These are phyloP conservation scores for Hyposmocoma kahamanoa DNA, from an alignment of 1,140 invertebrate genomes.

Conservation along the genomic window DNA sequence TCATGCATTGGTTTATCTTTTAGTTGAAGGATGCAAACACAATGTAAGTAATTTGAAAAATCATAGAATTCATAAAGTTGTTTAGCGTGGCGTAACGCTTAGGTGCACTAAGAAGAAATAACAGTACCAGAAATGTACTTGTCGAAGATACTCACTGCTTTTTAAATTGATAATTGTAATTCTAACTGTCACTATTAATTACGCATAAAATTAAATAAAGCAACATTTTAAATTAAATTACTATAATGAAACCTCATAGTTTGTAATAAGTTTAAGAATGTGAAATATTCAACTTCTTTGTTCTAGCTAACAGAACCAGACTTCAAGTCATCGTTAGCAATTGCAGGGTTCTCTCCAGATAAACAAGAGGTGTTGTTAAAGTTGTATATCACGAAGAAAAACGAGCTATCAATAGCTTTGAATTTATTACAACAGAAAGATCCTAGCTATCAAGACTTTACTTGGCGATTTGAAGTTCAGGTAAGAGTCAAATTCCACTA, in stretches of 20 bases:
- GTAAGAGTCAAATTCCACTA: conserved; percentile 18
- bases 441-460: conserved; percentile 46
- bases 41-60: conserved; percentile 64
- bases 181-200: no score
- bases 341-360: conserved; percentile 55
- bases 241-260: no score
- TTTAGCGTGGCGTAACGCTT: no score
- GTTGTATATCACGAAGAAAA: conserved; percentile 50
- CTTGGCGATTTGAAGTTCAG: conserved; percentile 64
- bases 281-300: no score
- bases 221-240: not conserved
- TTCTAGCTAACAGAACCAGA: conserved; percentile 58
- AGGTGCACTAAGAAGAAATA: no score
- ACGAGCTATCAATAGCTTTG: conserved; percentile 44
- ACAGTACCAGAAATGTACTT: no score
- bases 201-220: no score
- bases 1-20: conserved; percentile 54
- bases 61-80: no score
- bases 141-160: no score
- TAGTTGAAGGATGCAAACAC: conserved; percentile 57
- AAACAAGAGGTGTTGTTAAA: conserved; percentile 54
- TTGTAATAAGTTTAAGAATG: no score
- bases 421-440: conserved; percentile 47
- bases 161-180: no score
- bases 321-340: conserved; percentile 50